These are phyloP conservation scores for Prietella phreatophila DNA, from an alignment of 2,113 vertebrate species.

Conservation along the genomic window DNA sequence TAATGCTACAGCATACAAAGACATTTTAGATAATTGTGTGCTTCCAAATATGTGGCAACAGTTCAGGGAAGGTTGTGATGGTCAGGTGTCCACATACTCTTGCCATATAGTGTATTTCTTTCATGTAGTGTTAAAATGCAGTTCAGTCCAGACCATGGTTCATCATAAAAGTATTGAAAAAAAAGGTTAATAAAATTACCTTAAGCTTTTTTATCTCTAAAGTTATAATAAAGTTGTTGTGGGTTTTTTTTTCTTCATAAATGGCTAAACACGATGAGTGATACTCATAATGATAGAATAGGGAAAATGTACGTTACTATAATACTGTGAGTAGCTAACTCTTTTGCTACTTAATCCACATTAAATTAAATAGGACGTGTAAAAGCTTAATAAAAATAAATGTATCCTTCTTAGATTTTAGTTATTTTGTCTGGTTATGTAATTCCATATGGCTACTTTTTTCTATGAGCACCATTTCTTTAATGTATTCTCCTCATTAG, in stretches of 20 bases:
- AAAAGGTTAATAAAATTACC: background rate
- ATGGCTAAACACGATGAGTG: background rate
- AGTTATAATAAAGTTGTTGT: background rate
- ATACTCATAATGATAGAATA: background rate
- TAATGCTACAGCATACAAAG: background rate
- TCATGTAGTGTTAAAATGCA: background rate
- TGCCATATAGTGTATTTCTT: background rate
- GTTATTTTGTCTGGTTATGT: background rate
- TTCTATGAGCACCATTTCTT: background rate
- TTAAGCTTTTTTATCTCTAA: background rate
- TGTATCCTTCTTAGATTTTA: background rate
- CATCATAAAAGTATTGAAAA: background rate
- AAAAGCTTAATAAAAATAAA: background rate
- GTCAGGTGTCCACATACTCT: background rate
- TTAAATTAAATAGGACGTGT: background rate
- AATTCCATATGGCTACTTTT: background rate
- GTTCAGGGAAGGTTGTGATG: background rate
- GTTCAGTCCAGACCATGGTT: background rate
- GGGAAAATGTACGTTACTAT: background rate
- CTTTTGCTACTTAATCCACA: background rate
- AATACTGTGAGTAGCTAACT: background rate
- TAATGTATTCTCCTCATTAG: conserved; percentile 12
- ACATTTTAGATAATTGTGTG: background rate
- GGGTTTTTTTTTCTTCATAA: background rate
- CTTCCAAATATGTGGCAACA: background rate